Evolutionary conservation across 37 sponge, comb jelly and placozoan genomes (phyloP), one percentile per base, ranked within the genome.

Genomic region (Sycon ciliatum): DNA sequence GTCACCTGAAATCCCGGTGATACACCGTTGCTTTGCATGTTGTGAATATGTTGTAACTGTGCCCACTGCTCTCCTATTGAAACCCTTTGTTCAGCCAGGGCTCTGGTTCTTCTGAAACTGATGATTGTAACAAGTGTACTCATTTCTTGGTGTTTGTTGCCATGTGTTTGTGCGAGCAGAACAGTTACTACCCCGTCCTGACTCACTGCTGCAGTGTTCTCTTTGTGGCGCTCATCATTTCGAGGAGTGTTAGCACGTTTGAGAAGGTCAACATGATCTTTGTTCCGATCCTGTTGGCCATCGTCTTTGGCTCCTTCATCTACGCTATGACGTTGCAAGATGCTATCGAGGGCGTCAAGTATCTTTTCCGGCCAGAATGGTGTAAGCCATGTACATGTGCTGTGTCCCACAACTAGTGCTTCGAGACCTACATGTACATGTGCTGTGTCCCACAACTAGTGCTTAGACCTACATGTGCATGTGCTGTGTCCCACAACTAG

Each of bases 291-390:
- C 83, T 89, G 34, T 78, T 89, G 31, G 18, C 57, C 31, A 79
- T 85, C 32, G 67, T 89, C 20, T 72, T 75, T 18, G 38, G 85
- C 65, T 68, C 76, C 36, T 83, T 89, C 74, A 81, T 79, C 67
- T 89, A 80, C 80, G 77, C 87, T 22, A 46, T 89, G 57, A 82
- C 76, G 54, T 79, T 89, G 16, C 80, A 80, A 20, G 76, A 79
- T 73, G 83, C 87, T 23, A 61, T 64, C 3, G 38, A 74, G 30
- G 90, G 90, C 34, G 85, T 89, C 34, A 46, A 42, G 0, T 79
- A 85, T 78, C 71, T 89, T 75, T 89, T 89, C 75, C 39, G 73
- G n/a, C 90, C 90, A n/a, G 46, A 63, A 34, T 89, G 86, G 86
- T 60, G 90, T 85, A 57, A 54, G 82, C 16, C 1, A n/a, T n/a